These are phyloP conservation scores for Ectobius pallidus DNA, from an alignment of 2,888 invertebrate species.

Conservation along the genomic window DNA sequence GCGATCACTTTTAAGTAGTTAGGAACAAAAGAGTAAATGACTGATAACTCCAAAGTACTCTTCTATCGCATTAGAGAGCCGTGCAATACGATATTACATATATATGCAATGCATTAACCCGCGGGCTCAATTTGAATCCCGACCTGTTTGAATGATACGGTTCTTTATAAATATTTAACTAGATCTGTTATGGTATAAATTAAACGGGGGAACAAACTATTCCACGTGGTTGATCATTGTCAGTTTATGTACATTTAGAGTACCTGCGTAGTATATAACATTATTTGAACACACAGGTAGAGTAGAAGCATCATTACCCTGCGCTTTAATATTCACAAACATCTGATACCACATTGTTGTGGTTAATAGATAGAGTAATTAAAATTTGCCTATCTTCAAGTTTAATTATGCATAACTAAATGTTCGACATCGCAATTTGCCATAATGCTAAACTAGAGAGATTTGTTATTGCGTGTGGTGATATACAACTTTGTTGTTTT, in stretches of 20 bases:
- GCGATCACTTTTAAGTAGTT: too few species aligned
- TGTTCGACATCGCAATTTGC: neutral
- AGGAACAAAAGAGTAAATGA: neutral
- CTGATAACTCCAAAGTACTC: neutral
- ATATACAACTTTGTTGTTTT: too few species aligned
- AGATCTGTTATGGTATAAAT: neutral
- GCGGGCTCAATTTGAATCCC: neutral
- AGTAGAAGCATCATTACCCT: neutral
- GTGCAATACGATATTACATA: neutral
- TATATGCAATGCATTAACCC: conserved; percentile 3
- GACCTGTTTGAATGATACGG: neutral
- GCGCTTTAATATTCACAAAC: neutral
- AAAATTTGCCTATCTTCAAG: neutral
- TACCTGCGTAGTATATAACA: too few species aligned
- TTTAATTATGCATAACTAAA: conserved; percentile 4
- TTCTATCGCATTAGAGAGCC: too few species aligned
- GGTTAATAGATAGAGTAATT: neutral
- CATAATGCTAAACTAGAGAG: too few species aligned
- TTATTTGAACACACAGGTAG: too few species aligned
- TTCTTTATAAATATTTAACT: neutral
- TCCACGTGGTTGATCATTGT: neutral
- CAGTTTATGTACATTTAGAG: neutral
- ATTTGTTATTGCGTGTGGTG: too few species aligned
- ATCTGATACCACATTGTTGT: neutral
- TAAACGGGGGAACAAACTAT: neutral